Conservation (phyloP, 2,888 invertebrate species). For the Dorcus parallelipipedus region DNA sequence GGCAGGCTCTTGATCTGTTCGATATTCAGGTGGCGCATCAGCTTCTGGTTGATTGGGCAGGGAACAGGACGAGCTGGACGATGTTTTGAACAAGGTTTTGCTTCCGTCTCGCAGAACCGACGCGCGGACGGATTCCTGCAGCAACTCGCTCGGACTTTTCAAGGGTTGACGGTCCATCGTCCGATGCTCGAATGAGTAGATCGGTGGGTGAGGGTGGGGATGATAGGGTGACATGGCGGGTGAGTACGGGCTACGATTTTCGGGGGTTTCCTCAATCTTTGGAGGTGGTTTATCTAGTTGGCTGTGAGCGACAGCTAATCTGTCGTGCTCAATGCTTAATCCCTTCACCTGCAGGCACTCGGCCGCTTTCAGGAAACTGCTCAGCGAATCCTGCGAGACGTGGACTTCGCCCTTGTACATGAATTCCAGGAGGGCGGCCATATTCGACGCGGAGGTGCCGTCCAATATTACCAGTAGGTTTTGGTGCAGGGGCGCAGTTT, state of each 20-base stretch:
- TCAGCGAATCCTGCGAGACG: conserved; percentile 86
- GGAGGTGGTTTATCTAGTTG: conserved; percentile 20
- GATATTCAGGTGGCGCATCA: conserved; percentile 54
- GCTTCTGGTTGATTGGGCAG: conserved; percentile 55
- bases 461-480: conserved; percentile 85
- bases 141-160: conserved; percentile 57
- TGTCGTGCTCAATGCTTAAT: conserved; percentile 72
- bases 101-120: conserved; percentile 65
- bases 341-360: conserved; percentile 86
- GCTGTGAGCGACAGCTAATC: conserved; percentile 59
- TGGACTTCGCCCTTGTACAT: conserved; percentile 95
- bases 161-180: conserved; percentile 51
- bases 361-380: conserved; percentile 87
- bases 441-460: conserved; percentile 85
- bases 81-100: conserved; percentile 52
- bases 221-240: conserved; percentile 50
- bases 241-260: conserved; percentile 45
- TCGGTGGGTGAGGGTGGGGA: conserved; percentile 42
- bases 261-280: conserved; percentile 39
- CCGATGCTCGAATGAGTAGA: conserved; percentile 46
- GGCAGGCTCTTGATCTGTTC: conserved; percentile 53
- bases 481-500: conserved; percentile 77
- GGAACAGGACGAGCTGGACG: conserved; percentile 49
- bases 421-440: conserved; percentile 87
- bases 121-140: conserved; percentile 61